Percentiles rank a stretch among this genome's conserved stretches.
These are phyloP conservation scores for Branchinecta lindahli DNA, from an alignment of 1,140 invertebrate species.

Conservation along the genomic window DNA sequence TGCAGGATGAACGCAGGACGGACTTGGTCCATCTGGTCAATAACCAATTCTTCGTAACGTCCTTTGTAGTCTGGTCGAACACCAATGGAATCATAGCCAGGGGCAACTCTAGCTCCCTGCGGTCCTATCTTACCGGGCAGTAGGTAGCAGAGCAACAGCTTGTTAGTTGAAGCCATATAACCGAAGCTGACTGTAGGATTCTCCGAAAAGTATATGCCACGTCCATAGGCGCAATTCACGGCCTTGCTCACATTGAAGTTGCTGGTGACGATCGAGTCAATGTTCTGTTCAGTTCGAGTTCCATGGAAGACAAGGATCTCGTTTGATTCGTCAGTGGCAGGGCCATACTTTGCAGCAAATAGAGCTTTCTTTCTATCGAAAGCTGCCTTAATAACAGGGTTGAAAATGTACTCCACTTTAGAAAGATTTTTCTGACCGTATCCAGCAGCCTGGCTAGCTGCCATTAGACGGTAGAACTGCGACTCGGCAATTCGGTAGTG, in stretches of 20 bases:
- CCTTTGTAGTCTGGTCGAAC: background rate
- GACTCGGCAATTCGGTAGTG: conserved; percentile 14
- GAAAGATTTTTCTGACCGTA: background rate
- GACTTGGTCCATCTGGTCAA: conserved; percentile 15
- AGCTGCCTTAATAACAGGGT: conserved; percentile 2
- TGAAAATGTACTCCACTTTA: conserved; percentile 13
- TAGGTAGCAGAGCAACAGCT: conserved; percentile 14
- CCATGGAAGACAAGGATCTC: conserved; percentile 16
- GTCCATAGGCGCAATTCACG: conserved; percentile 10
- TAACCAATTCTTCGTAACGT: conserved; percentile 13
- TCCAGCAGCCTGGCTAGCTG: background rate
- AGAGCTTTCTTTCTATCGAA: background rate
- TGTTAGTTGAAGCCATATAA: conserved; percentile 9
- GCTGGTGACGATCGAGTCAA: conserved; percentile 17
- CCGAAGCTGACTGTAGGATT: conserved; percentile 11
- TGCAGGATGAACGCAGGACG: conserved; percentile 14
- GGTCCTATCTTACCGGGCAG: conserved; percentile 9
- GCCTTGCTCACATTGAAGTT: conserved; percentile 7
- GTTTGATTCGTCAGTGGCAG: background rate
- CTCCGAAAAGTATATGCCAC: conserved; percentile 16
- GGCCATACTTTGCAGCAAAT: background rate
- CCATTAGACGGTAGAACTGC: conserved; percentile 4
- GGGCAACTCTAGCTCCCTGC: background rate
- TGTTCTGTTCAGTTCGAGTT: conserved; percentile 13
- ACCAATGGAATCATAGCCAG: conserved; percentile 8